Evolutionary conservation across 1,140 invertebrate genomes (phyloP), one percentile per base, ranked within the genome.

Genomic region (Zaprionus camerounensis): DNA sequence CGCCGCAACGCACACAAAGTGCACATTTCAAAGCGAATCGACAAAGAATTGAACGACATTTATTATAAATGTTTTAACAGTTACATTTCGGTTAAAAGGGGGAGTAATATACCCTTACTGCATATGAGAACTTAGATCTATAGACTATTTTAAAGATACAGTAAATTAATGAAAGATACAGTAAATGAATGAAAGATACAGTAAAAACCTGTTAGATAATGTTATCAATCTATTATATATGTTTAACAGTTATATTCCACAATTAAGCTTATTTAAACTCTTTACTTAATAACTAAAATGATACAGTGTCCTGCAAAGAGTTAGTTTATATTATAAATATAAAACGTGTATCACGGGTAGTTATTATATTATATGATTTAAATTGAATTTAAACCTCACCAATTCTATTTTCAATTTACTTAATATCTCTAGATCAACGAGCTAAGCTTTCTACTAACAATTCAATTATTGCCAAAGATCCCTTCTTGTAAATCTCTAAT

Each of bases 21-120:
- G 64, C 64, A 77, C 46, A 68, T 76, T 77, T 80, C 65, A 68
- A 80, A 77, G 31, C 17, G 66, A 76, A 71, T 63, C 41, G 34
- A 57, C 46, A 65, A 70, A 62, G 72, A 62, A 67, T 62, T 63
- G 73, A 76, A 65, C 36, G 26, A 61, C 61, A 76, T 76, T 75
- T 59, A 55, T 57, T 55, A 76, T 65, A 76, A 71, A 71, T 71
- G 68, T 71, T 71, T 71, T 58, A 75, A 59, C 67, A 75, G 59
- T 71, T 59, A 26, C 58, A 61, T 7, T 49, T 68, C 24, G n/a
- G 41, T 6, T 44, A 7, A 41, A 24, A 20, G 24, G 20, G 15
- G 31, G 22, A 28, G 36, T 3, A 15, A n/a, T 17, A 46, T 46
- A 46, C 41, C 41, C 41, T 46, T 3, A 46, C n/a, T 38, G 36